Evolutionary conservation across 2,797 vertebrate species (phyloP), one percentile per base, ranked within the genome.

Genomic region (Sebastes matsubarae): DNA sequence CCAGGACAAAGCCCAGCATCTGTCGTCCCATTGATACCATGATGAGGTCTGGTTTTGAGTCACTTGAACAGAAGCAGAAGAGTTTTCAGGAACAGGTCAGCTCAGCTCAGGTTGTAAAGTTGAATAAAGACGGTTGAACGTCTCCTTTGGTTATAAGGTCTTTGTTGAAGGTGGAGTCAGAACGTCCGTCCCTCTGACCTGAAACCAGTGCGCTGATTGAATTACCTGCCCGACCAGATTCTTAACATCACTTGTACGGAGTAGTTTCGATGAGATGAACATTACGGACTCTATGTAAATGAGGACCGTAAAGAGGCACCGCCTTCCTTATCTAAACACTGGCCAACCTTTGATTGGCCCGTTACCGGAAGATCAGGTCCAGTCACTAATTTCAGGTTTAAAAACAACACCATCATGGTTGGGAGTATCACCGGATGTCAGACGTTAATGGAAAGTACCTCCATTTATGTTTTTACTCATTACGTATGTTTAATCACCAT

Each of bases 11-110:
- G 91, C 98, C 98, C 94, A 98, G 88, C 79, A 99, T 95, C 93
- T 99, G 98, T 12, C 98, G 94, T 70, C 98, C 97, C 97, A 97
- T 93, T 16, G 98, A 98, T 69, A 96, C 97, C 98, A 99, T 99
- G 75, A 42, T 87, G 88, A 90, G 10, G 58, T 32, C 10, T 80
- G 16, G 8, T 69, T 69, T 78, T 13, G 81, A 84, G 46, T 71
- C 25, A 3, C 30, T 81, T 59, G 75, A 80, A 64, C 2, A 24
- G 16, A 46, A 69, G 73, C 29, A 57, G 22, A 77, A 38, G 8
- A 57, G 16, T n/a, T 1, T 32, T 71, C 58, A 32, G 72, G 3
- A 79, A 74, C 25, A 70, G 68, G n/a, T 82, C 46, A 27, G 76
- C 42, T 84, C 80, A 73, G 71, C 63, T 76, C 9, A 0, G 32